phyloP scores from a whole-genome alignment of 2,888 invertebrate species.

The Ceriagrion tenellum region DNA sequence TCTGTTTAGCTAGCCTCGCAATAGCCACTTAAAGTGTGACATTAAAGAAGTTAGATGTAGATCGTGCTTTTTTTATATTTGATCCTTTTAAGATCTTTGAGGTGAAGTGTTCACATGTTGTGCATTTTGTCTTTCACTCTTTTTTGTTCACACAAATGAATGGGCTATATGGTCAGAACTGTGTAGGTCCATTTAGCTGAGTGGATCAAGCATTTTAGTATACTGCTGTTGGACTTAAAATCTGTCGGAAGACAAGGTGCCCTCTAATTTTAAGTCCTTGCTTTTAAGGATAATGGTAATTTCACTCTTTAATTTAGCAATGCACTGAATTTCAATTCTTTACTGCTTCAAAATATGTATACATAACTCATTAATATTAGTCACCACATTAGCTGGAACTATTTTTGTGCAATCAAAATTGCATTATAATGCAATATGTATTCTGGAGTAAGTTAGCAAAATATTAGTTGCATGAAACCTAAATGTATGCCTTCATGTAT shows the following conservation, averaged over 20 bases:
- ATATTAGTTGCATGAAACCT: not conserved
- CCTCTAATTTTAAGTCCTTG: not conserved
- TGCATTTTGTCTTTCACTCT: conserved; percentile 9
- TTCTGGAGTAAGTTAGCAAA: not conserved
- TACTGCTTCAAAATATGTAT: conserved; percentile 17
- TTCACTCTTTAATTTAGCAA: conserved; percentile 39
- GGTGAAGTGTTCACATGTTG: not conserved
- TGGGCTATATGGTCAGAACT: not conserved
- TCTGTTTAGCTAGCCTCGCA: not conserved
- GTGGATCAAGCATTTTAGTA: not conserved
- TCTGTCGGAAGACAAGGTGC: not conserved
- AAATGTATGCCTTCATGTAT: conserved; percentile 21
- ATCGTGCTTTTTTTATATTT: conserved; percentile 19
- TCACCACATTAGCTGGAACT: conserved; percentile 21
- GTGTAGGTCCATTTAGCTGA: not conserved
- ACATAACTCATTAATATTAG: conserved; percentile 5
- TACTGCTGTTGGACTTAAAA: not conserved
- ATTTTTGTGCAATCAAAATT: conserved; percentile 61
- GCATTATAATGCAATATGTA: not conserved
- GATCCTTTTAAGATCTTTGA: not conserved
- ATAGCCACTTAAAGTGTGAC: conserved; percentile 51
- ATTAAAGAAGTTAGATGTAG: conserved; percentile 30
- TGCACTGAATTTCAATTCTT: conserved; percentile 41
- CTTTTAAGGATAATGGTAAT: not conserved
- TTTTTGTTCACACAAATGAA: not conserved